Percentiles rank a stretch among this genome's conserved stretches.
Evolutionary conservation across 2,113 vertebrate species (phyloP).

Genomic region (Pelecanus crispus): DNA sequence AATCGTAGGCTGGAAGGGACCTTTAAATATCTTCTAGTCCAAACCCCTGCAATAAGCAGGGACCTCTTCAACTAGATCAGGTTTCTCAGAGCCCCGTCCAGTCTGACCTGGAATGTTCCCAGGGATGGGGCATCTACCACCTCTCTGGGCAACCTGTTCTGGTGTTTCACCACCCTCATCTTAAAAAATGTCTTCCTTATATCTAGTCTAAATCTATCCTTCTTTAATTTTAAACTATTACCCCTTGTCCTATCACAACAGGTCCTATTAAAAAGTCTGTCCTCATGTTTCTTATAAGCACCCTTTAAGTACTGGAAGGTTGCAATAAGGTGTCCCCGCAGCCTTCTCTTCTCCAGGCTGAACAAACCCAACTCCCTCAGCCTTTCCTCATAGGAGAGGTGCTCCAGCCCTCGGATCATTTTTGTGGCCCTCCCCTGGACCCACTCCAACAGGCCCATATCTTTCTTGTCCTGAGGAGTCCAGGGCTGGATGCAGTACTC

Average conservation of each 20-base stretch:
- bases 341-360: background rate
- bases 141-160: background rate
- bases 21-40: background rate
- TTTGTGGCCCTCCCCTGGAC: background rate
- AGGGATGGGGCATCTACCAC: no score
- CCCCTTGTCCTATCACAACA: fast-evolving
- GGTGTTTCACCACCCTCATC: background rate
- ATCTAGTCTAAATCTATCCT: background rate
- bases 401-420: background rate
- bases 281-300: background rate
- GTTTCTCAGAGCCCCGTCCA: background rate
- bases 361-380: background rate
- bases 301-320: background rate
- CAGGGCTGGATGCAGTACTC: no score
- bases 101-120: background rate
- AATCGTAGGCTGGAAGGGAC: background rate
- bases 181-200: background rate
- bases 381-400: background rate
- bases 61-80: background rate
- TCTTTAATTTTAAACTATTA: background rate
- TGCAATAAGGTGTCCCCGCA: fast-evolving
- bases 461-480: background rate
- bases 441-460: fast-evolving
- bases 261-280: background rate
- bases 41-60: background rate